These are phyloP conservation scores for Smutsia temminckii DNA, from an alignment of 2,797 vertebrate genomes.

Conservation along the genomic window DNA sequence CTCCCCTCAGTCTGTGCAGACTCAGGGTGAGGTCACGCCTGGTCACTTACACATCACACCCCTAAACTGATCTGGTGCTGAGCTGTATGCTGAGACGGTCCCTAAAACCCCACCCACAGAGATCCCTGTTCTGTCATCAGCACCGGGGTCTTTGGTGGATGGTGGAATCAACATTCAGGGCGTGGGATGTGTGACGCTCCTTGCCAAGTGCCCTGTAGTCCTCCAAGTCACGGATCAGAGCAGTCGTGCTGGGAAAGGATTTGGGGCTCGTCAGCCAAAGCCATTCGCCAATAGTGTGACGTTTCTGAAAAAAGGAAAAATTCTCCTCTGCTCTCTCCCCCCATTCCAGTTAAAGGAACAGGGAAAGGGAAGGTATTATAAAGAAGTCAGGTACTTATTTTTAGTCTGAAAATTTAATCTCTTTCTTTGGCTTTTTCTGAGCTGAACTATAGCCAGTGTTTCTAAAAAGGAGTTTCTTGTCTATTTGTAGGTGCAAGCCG, in stretches of 20 bases:
- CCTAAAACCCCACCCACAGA: not conserved
- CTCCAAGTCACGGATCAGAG: not conserved
- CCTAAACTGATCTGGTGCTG: not conserved
- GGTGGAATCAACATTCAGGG: not conserved
- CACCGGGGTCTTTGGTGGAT: not conserved
- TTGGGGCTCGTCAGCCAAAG: not conserved
- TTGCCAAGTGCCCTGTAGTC: not conserved
- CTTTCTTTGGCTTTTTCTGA: conserved; percentile 19
- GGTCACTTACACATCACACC: not conserved
- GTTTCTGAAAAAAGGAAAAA: not conserved
- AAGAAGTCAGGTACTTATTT: not conserved
- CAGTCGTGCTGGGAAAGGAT: not conserved
- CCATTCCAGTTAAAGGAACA: not conserved
- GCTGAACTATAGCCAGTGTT: not conserved
- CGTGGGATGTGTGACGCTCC: not conserved
- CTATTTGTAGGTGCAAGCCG: conserved; percentile 78
- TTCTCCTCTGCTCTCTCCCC: not conserved
- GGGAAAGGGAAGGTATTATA: not conserved
- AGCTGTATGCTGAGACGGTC: not conserved
- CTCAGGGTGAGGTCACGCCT: not conserved
- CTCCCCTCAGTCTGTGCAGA: not conserved
- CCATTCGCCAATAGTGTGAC: not conserved
- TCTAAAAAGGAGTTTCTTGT: conserved; percentile 59
- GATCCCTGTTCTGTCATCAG: not conserved
- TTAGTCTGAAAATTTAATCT: not conserved